Percentiles rank a stretch among this genome's conserved stretches.
These are phyloP conservation scores for Agrotis clavis DNA, from an alignment of 2,888 invertebrate genomes.

Conservation along the genomic window DNA sequence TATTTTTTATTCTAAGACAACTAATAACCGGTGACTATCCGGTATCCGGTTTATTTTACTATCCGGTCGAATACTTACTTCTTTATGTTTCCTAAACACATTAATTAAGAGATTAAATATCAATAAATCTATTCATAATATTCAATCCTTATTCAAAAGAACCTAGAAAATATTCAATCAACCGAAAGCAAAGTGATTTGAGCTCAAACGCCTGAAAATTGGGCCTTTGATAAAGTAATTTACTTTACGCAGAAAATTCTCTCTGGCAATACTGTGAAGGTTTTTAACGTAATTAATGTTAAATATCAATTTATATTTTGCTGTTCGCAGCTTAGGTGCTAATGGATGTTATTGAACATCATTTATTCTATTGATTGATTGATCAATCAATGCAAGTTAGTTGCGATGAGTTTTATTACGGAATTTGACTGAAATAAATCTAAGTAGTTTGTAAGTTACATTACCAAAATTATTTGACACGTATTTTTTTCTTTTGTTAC, in stretches of 20 bases:
- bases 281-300: conserved; percentile 41
- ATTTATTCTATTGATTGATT: too few species aligned
- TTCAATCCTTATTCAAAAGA: conserved; percentile 39
- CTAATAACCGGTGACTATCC: neutral
- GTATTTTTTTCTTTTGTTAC: too few species aligned
- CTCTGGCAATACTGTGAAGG: conserved; percentile 36
- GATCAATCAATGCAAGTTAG: conserved; percentile 39
- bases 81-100: neutral
- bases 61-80: conserved; percentile 9
- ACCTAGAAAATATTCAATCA: conserved; percentile 51
- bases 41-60: conserved; percentile 15
- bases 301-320: conserved; percentile 39
- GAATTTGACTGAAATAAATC: too few species aligned
- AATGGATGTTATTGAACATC: conserved; percentile 54
- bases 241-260: conserved; percentile 38
- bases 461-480: too few species aligned
- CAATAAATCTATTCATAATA: conserved; percentile 15
- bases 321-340: conserved; percentile 24
- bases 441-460: too few species aligned
- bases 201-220: conserved; percentile 52
- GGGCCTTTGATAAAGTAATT: conserved; percentile 51
- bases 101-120: neutral
- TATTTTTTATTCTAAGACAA: neutral
- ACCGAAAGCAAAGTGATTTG: conserved; percentile 51
- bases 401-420: conserved; percentile 26